Conservation (phyloP, 2,797 vertebrate species). For the Platalea minor region DNA sequence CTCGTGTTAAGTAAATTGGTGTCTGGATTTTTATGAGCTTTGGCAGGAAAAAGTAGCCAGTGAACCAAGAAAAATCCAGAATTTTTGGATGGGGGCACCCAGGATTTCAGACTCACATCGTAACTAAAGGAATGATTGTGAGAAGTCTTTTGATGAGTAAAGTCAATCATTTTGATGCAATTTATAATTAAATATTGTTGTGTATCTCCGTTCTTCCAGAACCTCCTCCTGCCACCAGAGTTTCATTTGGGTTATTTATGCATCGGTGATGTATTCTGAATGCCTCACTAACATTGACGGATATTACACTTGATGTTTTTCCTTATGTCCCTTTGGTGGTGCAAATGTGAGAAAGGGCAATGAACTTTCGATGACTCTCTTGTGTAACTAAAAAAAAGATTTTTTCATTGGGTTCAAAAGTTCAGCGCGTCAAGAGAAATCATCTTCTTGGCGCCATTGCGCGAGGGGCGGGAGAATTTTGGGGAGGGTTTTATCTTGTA, state of each 20-base stretch:
- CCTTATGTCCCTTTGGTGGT: constrained; percentile 71
- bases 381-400: constrained; percentile 39
- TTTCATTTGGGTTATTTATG: constrained; percentile 54
- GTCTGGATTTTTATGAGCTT: constrained; percentile 62
- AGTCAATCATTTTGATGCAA: neutral
- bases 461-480: neutral
- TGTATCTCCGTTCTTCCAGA: neutral
- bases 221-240: constrained; percentile 11
- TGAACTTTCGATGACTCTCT: constrained; percentile 73
- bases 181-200: constrained; percentile 59
- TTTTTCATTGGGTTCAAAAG: constrained; percentile 67
- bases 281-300: constrained; percentile 57
- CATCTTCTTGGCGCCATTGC: constrained; percentile 46
- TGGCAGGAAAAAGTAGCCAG: constrained; percentile 65
- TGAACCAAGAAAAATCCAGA: constrained; percentile 57
- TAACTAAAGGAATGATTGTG: neutral
- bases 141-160: constrained; percentile 20
- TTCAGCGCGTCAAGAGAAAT: constrained; percentile 67
- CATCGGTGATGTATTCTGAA: constrained; percentile 53
- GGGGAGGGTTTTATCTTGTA: neutral
- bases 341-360: constrained; percentile 72
- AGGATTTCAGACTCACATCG: neutral
- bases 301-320: constrained; percentile 74
- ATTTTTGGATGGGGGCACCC: neutral
- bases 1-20: constrained; percentile 54